A percentile compares a stretch with the other conserved stretches of the same genome.
Evolutionary conservation across 2,113 vertebrate genomes (phyloP).

Genomic region (Hippocampus comes): DNA sequence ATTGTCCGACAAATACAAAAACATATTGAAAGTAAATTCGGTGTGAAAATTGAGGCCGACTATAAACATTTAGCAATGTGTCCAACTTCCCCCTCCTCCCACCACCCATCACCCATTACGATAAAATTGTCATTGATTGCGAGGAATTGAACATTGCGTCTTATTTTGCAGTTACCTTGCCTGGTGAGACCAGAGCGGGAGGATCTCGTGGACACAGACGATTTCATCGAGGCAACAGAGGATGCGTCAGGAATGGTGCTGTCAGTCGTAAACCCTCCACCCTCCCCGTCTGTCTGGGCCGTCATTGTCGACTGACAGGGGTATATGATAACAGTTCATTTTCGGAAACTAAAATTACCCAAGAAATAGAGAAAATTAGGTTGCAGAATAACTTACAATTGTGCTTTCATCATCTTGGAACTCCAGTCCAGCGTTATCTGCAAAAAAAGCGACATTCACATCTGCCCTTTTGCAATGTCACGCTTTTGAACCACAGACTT

Average conservation of each 20-base stretch:
- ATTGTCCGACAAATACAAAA: neutral
- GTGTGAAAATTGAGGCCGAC: neutral
- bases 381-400: conserved; percentile 56
- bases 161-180: conserved; percentile 63
- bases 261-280: conserved; percentile 66
- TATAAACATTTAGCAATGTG: neutral
- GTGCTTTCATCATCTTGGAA: conserved; percentile 82
- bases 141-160: neutral
- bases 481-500: neutral
- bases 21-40: neutral
- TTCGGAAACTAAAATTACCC: neutral
- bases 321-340: neutral
- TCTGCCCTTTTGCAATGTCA: neutral
- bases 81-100: too few relatives aligned
- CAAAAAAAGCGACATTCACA: conserved; percentile 55
- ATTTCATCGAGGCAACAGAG: conserved; percentile 60
- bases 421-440: conserved; percentile 82
- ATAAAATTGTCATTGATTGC: neutral
- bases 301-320: conserved; percentile 71
- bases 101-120: neutral
- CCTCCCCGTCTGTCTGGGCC: conserved; percentile 73
- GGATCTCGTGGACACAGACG: conserved; percentile 65
- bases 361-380: neutral
- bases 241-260: conserved; percentile 69
- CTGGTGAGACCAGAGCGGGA: conserved; percentile 73